These are phyloP conservation scores for Trichosurus vulpecula DNA, from an alignment of 2,797 vertebrate species.

Conservation along the genomic window DNA sequence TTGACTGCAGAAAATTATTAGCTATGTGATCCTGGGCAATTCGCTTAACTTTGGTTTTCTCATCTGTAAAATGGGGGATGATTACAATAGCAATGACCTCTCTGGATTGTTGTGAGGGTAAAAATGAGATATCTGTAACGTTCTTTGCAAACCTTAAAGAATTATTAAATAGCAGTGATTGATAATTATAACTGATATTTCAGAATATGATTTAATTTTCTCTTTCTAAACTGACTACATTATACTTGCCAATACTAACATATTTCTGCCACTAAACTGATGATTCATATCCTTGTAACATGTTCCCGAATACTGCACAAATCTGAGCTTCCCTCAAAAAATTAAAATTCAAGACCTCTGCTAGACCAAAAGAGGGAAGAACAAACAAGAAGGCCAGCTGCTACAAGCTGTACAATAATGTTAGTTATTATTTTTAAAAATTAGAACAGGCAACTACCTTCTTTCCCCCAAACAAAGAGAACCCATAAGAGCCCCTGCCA, in stretches of 20 bases:
- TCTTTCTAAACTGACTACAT: conserved; percentile 30
- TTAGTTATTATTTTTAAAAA: not conserved
- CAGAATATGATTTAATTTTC: conserved; percentile 33
- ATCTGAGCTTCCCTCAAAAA: conserved; percentile 26
- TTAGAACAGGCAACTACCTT: not conserved
- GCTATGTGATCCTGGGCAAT: not conserved
- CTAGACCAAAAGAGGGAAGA: not conserved
- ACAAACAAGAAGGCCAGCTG: not conserved
- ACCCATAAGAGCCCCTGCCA: not conserved
- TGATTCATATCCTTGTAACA: conserved; percentile 7
- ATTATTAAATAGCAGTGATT: not conserved
- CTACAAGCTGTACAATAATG: conserved; percentile 3
- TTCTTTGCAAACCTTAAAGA: not conserved
- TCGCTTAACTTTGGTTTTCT: not conserved
- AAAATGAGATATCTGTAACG: not conserved
- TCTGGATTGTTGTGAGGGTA: not conserved
- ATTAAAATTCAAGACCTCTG: not conserved
- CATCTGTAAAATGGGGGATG: not conserved
- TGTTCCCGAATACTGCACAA: conserved; percentile 29
- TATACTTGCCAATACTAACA: conserved; percentile 27
- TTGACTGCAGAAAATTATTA: not conserved
- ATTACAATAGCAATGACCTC: not conserved
- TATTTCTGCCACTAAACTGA: not conserved
- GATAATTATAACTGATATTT: conserved; percentile 14
- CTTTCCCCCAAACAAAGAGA: not conserved